Evolutionary conservation across 2,888 invertebrate species (phyloP).

Genomic region (Desoria tigrina): DNA sequence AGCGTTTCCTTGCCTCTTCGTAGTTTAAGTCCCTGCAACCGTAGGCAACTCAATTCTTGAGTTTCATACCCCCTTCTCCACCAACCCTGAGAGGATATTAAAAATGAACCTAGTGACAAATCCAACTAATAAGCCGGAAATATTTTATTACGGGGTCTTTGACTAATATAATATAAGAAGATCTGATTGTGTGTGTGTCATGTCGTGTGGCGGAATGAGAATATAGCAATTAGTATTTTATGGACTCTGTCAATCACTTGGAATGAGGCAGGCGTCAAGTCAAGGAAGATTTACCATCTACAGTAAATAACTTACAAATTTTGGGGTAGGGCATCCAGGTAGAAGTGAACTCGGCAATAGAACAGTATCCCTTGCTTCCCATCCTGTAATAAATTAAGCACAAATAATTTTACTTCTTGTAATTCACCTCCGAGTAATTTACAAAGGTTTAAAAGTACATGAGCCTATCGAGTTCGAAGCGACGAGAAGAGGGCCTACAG

Average conservation of each 20-base stretch:
- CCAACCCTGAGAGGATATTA: no score
- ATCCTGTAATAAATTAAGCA: conserved; percentile 45
- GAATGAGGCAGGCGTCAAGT: background rate
- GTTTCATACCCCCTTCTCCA: no score
- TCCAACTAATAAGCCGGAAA: no score
- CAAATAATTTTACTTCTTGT: conserved; percentile 2
- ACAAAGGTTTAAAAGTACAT: no score
- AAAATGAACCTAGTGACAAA: no score
- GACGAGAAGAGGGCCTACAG: background rate
- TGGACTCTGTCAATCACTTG: conserved; percentile 41
- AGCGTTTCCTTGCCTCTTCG: no score
- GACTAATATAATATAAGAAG: no score
- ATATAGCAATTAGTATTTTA: conserved; percentile 37
- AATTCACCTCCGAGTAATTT: background rate
- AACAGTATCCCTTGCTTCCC: conserved; percentile 47
- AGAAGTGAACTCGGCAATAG: conserved; percentile 53
- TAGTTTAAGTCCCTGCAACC: no score
- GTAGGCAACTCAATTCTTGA: no score
- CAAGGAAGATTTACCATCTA: conserved; percentile 12
- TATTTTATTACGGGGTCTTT: no score
- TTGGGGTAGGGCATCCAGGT: conserved; percentile 52
- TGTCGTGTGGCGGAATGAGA: background rate
- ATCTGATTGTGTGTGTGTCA: no score
- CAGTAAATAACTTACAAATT: conserved; percentile 50
- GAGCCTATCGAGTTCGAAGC: background rate